Conservation (phyloP, 2,888 invertebrate species). For the Dasysyrphus tricinctus region DNA sequence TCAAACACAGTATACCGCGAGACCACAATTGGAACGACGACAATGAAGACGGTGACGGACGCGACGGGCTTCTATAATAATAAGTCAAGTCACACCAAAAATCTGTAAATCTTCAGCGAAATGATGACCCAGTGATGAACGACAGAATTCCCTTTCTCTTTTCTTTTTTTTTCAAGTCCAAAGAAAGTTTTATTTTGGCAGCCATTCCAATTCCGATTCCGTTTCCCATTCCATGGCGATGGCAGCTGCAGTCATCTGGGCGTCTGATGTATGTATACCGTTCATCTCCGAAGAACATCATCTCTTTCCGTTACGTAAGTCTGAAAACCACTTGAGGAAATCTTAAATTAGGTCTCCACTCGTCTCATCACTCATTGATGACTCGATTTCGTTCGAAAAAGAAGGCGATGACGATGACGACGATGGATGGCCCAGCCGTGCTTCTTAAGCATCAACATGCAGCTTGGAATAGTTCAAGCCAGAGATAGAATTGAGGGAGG, state of each 20-base stretch:
- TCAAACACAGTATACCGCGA: not conserved
- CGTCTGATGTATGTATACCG: slow-evolving; percentile 10
- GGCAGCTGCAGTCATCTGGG: slow-evolving; percentile 51
- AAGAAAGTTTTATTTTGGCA: slow-evolving; percentile 66
- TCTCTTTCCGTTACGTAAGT: slow-evolving; percentile 36
- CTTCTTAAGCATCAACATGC: not conserved
- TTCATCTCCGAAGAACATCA: slow-evolving; percentile 50
- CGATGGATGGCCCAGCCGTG: slow-evolving; percentile 7
- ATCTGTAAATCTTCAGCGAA: slow-evolving; percentile 46
- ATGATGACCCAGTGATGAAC: slow-evolving; percentile 88
- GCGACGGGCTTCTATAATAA: slow-evolving; percentile 2
- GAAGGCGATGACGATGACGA: not conserved
- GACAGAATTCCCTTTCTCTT: slow-evolving; percentile 86
- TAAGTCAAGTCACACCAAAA: slow-evolving; percentile 42
- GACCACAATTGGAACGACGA: slow-evolving; percentile 12
- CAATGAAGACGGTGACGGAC: not conserved
- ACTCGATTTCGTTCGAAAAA: not conserved
- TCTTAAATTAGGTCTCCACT: slow-evolving; percentile 26
- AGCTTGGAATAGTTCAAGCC: not conserved
- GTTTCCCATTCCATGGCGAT: not conserved
- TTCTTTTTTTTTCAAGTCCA: slow-evolving; percentile 37
- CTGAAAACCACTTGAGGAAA: slow-evolving; percentile 53
- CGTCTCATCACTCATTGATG: not conserved
- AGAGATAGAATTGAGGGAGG: slow-evolving; percentile 22
- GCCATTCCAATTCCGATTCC: slow-evolving; percentile 8